phyloP scores from a whole-genome alignment of 1,140 invertebrate species.

The Propsilocerus akamusi region DNA sequence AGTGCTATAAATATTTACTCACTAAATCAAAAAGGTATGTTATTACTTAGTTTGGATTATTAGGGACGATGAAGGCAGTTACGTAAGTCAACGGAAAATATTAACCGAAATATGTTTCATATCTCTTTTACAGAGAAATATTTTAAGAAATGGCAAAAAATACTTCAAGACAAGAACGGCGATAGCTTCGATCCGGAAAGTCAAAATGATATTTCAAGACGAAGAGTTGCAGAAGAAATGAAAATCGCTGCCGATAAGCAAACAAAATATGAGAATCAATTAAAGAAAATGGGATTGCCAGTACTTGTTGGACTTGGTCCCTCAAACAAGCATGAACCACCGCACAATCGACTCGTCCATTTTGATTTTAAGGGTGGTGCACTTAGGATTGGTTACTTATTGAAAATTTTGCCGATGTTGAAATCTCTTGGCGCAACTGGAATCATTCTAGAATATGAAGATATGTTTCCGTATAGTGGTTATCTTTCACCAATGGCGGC shows the following conservation, averaged over 20 bases:
- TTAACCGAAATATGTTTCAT: conserved; percentile 11
- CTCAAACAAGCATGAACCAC: conserved; percentile 15
- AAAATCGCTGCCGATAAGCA: conserved; percentile 18
- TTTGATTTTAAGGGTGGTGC: conserved; percentile 84
- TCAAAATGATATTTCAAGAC: conserved; percentile 15
- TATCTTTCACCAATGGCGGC: conserved; percentile 44
- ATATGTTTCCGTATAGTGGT: conserved; percentile 87
- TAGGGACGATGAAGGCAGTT: no score
- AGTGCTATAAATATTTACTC: not conserved
- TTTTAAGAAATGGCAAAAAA: not conserved
- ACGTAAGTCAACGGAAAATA: conserved; percentile 10
- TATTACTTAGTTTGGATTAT: no score
- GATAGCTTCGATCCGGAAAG: conserved; percentile 15
- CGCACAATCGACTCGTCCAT: conserved; percentile 44
- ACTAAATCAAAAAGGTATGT: not conserved
- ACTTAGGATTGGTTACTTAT: conserved; percentile 40
- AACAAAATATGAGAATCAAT: conserved; percentile 19
- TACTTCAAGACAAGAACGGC: conserved; percentile 7
- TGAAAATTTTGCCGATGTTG: conserved; percentile 39
- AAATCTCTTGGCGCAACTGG: conserved; percentile 67
- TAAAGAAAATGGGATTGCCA: conserved; percentile 21
- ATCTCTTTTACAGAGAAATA: conserved; percentile 10
- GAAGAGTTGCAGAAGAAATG: conserved; percentile 18
- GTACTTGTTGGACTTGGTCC: conserved; percentile 19
- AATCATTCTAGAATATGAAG: conserved; percentile 87